phyloP scores from a whole-genome alignment of 2,797 vertebrate genomes.

The Monodelphis domestica region DNA sequence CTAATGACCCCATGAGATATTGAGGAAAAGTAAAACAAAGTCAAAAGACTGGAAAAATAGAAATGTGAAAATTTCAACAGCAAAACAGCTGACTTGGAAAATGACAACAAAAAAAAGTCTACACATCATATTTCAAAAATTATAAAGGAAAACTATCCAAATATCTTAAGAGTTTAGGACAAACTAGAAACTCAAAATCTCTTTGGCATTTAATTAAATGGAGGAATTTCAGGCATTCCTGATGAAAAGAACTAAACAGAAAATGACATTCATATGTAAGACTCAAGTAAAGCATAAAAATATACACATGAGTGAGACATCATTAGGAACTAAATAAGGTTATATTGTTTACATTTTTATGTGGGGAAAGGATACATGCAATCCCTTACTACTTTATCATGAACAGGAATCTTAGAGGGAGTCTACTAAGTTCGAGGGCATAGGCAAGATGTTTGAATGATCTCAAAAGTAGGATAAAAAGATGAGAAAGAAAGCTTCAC shows the following conservation, averaged over 20 bases:
- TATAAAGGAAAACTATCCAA: neutral
- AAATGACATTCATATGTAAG: neutral
- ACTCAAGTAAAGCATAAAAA: too few species aligned
- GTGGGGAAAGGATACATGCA: too few species aligned
- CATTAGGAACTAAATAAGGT: too few species aligned
- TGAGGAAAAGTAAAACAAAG: neutral
- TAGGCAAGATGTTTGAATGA: too few species aligned
- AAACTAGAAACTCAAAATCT: neutral
- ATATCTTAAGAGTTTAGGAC: neutral
- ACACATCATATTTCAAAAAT: neutral
- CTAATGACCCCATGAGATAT: neutral
- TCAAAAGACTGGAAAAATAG: neutral
- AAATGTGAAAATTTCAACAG: neutral
- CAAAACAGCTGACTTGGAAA: neutral
- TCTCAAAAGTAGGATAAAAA: too few species aligned
- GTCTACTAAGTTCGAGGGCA: too few species aligned
- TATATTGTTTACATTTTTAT: too few species aligned
- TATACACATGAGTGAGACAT: too few species aligned
- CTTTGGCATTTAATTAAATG: neutral
- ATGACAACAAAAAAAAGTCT: neutral
- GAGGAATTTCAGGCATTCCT: neutral
- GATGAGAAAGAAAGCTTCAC: too few species aligned
- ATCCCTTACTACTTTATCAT: too few species aligned
- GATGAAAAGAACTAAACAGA: neutral
- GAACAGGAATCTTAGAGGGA: too few species aligned